phyloP scores from a whole-genome alignment of 2,797 vertebrate genomes.

The Psittacula echo region DNA sequence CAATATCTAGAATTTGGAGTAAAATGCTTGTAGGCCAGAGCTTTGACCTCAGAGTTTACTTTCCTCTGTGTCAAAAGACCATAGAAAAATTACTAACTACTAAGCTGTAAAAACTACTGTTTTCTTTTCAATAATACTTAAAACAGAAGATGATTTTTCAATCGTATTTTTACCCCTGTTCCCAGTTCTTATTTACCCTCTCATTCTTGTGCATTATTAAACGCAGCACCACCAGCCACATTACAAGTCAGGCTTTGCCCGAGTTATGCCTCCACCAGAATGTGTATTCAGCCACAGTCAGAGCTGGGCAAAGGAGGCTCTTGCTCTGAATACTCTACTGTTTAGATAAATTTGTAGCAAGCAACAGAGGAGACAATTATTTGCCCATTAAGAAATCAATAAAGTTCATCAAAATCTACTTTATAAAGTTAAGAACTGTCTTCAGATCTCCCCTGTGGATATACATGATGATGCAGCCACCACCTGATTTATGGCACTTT shows the following conservation, averaged over 20 bases:
- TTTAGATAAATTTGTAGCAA: not conserved
- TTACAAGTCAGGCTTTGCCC: not conserved
- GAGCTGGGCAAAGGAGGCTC: not conserved
- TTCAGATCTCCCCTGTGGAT: not conserved
- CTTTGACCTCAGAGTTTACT: not conserved
- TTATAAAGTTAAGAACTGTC: not conserved
- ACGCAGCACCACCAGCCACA: not conserved
- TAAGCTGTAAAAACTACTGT: not conserved
- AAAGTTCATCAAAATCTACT: conserved; percentile 1
- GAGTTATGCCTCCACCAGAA: not conserved
- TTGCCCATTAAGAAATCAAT: conserved; percentile 35
- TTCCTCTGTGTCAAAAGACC: not conserved
- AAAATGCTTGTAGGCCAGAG: not conserved
- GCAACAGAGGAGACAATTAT: not conserved
- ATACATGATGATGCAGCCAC: not conserved
- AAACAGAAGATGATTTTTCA: not conserved
- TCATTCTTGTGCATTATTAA: not conserved
- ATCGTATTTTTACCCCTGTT: not conserved
- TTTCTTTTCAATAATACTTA: not conserved
- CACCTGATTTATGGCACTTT: not conserved
- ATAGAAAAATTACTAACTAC: not conserved
- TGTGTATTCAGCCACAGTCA: not conserved
- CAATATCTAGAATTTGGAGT: not conserved
- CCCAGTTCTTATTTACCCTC: not conserved
- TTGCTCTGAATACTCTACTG: not conserved